Base-by-base conservation (phyloP, 2,797 vertebrate genomes). In the Anguilla pacifica region DNA sequence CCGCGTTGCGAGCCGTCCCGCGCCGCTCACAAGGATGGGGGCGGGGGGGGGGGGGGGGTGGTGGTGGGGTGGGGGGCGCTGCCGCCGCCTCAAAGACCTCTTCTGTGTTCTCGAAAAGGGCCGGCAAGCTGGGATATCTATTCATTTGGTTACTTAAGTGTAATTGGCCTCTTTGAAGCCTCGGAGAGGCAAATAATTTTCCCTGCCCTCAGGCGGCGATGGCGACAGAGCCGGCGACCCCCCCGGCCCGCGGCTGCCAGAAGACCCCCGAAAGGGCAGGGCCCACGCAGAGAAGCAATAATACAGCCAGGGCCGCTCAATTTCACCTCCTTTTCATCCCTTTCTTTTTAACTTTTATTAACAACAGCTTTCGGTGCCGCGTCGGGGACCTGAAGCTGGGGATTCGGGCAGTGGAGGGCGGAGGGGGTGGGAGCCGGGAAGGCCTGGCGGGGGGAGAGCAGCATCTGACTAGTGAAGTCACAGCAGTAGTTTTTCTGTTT, bases 71-170 rank as follows among this genome's bases (percentile, higher is more conserved):
- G 96, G 95, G 95, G 95, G 93, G 92, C 94, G 94, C 95, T 93
- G 95, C 94, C 57, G 94, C 94, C 57, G 94, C 93, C 95, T 96
- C 95, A 97, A 96, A 96, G 94, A 94, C 91, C 89, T 95, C 92
- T 94, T 95, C 94, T 96, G 96, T 96, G 95, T 94, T 95, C 94
- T 93, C 93, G 92, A 94, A 95, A 95, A 35, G 95, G 94, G 94
- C 95, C 95, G 95, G 95, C 96, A 95, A 95, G 95, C 95, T 96
- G 95, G 95, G 95, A 95, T 96, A 95, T 97, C 96, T 96, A 96
- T 96, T 97, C 96, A 97, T 97, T 96, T 96, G 94, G 96, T 96
- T 96, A 96, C 96, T 96, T 97, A 96, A 97, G 95, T 97, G 94
- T 97, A 97, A 97, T 97, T 97, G 96, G 94, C 95, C 93, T 91